A percentile compares a stretch with the other conserved stretches of the same genome.
Evolutionary conservation across 2,797 vertebrate species (phyloP).

Genomic region (Galagoides demidoff): DNA sequence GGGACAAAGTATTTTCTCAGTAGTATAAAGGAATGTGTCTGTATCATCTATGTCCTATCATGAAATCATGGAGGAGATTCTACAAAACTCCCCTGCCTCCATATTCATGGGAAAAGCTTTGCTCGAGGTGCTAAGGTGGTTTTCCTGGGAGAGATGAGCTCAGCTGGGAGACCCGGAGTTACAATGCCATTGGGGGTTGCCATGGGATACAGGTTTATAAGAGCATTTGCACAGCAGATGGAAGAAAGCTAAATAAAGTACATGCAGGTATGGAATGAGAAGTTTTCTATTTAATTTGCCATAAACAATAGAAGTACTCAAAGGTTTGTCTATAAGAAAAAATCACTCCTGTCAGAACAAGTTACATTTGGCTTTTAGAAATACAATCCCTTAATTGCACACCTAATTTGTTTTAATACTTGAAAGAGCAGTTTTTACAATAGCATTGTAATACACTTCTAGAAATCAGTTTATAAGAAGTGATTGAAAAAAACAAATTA

Average conservation of each 20-base stretch:
- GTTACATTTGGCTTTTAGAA: conserved; percentile 50
- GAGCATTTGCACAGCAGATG: conserved; percentile 86
- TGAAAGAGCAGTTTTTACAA: conserved; percentile 31
- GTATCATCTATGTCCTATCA: not conserved
- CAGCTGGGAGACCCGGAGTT: conserved; percentile 60
- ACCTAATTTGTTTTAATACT: conserved; percentile 69
- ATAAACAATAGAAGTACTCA: conserved; percentile 73
- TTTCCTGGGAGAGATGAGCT: conserved; percentile 67
- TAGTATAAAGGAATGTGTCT: not conserved
- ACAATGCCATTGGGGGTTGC: conserved; percentile 83
- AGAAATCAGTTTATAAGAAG: conserved; percentile 34
- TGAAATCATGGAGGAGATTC: not conserved
- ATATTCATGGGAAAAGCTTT: conserved; percentile 50
- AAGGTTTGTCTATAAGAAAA: conserved; percentile 9
- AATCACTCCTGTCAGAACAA: conserved; percentile 25
- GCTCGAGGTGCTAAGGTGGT: conserved; percentile 44
- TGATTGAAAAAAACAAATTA: conserved; percentile 37
- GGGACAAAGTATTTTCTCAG: not conserved
- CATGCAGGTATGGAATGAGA: conserved; percentile 81
- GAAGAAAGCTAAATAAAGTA: conserved; percentile 83
- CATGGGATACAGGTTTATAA: conserved; percentile 85
- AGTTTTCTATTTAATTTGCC: conserved; percentile 76
- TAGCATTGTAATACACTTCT: conserved; percentile 35
- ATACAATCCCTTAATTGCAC: conserved; percentile 51
- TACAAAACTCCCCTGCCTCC: not conserved